Base-by-base conservation (phyloP, 2,113 vertebrate species). In the Hiodon alosoides region DNA sequence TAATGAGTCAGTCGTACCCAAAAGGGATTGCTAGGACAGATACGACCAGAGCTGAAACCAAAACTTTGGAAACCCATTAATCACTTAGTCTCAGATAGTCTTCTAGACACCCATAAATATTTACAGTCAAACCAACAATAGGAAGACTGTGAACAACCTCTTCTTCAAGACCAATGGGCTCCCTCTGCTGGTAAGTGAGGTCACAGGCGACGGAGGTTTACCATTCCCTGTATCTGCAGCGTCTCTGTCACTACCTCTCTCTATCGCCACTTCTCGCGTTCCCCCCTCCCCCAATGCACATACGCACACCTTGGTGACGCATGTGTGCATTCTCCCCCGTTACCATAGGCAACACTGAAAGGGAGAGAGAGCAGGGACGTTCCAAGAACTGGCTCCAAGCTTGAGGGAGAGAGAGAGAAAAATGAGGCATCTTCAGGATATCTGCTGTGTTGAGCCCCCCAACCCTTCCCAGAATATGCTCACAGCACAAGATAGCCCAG, bases 281-380 rank as follows among this genome's bases (percentile, higher is more conserved):
- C 69, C 13, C 69, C 69, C 76, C 74, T 78, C 72, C 62, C 54
- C 72, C 16, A 0, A 14, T 77, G 5, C 16, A n/a, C 60, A 53
- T 50, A 54, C 64, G 6, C 16, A 53, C 69, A 57, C 69, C 31
- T 10, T 60, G 50, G 69, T 87, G 85, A 88, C 81, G 79, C 85
- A 83, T 75, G 74, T 76, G 80, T 80, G 85, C 83, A 82, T 85
- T 86, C 84, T 78, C 79, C 79, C 71, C 81, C 76, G 90, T 92
- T 87, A 88, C 90, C 89, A 90, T 73, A 87, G 89, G 89, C 89
- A 90, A 90, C 89, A 81, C 85, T 77, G 85, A 88, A 81, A 79
- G 80, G 84, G 79, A 86, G 76, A 78, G 79, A 85, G 78, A 84
- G 76, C 65, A 70, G 58, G 14, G 17, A 48, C 17, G 55, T 74